phyloP scores from a whole-genome alignment of 1,140 invertebrate genomes.

The Sesamia nonagrioides region DNA sequence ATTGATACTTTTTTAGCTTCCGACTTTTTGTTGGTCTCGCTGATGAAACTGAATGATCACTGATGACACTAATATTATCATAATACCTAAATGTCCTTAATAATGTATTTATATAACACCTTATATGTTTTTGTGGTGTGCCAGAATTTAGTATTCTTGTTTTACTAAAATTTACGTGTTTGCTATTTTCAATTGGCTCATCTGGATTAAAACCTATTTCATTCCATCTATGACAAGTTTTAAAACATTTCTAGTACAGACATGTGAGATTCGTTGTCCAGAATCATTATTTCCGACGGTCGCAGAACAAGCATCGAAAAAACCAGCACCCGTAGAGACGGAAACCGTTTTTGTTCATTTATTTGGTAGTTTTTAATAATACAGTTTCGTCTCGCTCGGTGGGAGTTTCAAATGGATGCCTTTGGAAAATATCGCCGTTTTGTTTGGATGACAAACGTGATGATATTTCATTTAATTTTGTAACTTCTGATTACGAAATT shows the following conservation, averaged over 20 bases:
- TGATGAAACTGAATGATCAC: background rate
- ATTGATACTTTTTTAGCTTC: slow-evolving; percentile 33
- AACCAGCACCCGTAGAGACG: slow-evolving; percentile 40
- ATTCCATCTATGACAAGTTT: background rate
- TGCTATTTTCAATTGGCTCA: background rate
- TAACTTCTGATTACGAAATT: slow-evolving; percentile 28
- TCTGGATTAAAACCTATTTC: background rate
- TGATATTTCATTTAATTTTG: slow-evolving; percentile 36
- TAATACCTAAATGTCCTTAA: too few species aligned
- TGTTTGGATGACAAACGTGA: slow-evolving; percentile 15
- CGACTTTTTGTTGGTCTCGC: slow-evolving; percentile 16
- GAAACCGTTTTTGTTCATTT: slow-evolving; percentile 57
- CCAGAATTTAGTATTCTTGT: too few species aligned
- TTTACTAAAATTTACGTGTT: background rate
- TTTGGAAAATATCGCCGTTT: slow-evolving; percentile 30
- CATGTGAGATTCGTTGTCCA: background rate
- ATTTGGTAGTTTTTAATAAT: slow-evolving; percentile 52
- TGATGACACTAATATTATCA: background rate
- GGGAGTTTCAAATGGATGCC: slow-evolving; percentile 47
- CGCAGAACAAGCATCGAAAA: background rate
- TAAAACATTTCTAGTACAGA: background rate
- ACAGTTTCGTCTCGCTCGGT: slow-evolving; percentile 53
- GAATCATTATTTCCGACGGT: slow-evolving; percentile 6
- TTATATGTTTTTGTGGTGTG: too few species aligned
- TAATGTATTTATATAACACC: too few species aligned